A percentile compares a stretch with the other conserved stretches of the same genome.
Evolutionary conservation across 2,797 vertebrate genomes (phyloP).

Genomic region (Euphonia xanthogaster): DNA sequence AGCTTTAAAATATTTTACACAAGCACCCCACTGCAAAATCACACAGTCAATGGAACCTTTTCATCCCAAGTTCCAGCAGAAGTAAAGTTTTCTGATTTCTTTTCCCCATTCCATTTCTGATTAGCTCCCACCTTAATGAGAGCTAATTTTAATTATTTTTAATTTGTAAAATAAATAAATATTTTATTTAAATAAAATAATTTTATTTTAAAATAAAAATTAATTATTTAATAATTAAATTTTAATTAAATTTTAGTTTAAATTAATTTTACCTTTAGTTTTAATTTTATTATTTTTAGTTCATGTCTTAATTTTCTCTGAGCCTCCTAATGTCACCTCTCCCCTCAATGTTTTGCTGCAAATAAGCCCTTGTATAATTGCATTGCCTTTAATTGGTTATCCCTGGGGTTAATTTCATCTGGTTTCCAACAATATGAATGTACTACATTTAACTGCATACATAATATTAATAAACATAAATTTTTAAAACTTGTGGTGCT

Average conservation of each 20-base stretch:
- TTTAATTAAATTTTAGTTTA: too few relatives aligned
- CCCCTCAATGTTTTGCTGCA: not conserved
- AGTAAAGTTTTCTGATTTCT: not conserved
- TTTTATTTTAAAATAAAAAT: too few relatives aligned
- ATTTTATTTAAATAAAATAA: too few relatives aligned
- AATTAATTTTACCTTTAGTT: too few relatives aligned
- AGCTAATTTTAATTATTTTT: too few relatives aligned
- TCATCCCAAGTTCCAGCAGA: not conserved
- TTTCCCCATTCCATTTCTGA: not conserved
- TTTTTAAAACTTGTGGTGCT: not conserved
- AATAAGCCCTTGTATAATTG: not conserved
- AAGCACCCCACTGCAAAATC: not conserved
- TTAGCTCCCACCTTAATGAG: not conserved
- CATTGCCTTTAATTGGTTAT: not conserved
- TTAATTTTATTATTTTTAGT: not conserved
- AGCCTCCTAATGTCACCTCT: not conserved
- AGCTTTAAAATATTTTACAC: not conserved
- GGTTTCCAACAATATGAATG: not conserved
- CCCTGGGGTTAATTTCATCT: not conserved
- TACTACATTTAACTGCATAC: not conserved
- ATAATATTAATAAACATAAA: not conserved
- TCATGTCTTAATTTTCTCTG: not conserved
- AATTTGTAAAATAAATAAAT: too few relatives aligned
- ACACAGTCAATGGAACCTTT: not conserved
- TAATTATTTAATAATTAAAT: too few relatives aligned